A percentile compares a stretch with the other conserved stretches of the same genome.
Evolutionary conservation across 2,888 invertebrate species (phyloP).

Genomic region (Ellobium chinense): DNA sequence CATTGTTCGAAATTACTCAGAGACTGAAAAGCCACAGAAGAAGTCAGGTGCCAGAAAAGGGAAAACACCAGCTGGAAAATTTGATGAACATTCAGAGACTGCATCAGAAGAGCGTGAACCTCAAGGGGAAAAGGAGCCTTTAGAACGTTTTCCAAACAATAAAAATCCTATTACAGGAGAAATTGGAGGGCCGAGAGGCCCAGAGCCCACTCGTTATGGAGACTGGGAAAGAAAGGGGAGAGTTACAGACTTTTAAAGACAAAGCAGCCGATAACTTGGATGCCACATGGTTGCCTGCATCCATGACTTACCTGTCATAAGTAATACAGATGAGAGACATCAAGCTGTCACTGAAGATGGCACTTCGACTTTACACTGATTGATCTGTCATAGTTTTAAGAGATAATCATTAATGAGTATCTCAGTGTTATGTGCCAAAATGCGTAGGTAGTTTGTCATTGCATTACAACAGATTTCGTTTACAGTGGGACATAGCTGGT

Average conservation of each 20-base stretch:
- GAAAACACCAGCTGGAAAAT: conserved; percentile 82
- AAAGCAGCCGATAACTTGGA: too few relatives aligned
- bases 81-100: conserved; percentile 85
- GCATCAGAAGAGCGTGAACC: conserved; percentile 84
- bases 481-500: too few relatives aligned
- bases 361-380: too few relatives aligned
- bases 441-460: too few relatives aligned
- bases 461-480: too few relatives aligned
- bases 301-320: too few relatives aligned
- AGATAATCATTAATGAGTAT: too few relatives aligned
- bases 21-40: conserved; percentile 42
- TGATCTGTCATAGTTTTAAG: too few relatives aligned
- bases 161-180: conserved; percentile 96
- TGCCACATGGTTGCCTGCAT: too few relatives aligned
- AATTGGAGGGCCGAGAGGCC: conserved; percentile 95
- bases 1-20: neutral
- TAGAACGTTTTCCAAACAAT: conserved; percentile 90
- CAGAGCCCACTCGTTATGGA: conserved; percentile 98
- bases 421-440: too few relatives aligned
- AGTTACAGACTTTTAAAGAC: conserved; percentile 92
- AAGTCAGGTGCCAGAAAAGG: conserved; percentile 80
- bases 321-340: too few relatives aligned
- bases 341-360: too few relatives aligned
- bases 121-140: conserved; percentile 89
- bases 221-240: conserved; percentile 99